phyloP scores from a whole-genome alignment of 1,140 invertebrate species.

The Lineus longissimus region DNA sequence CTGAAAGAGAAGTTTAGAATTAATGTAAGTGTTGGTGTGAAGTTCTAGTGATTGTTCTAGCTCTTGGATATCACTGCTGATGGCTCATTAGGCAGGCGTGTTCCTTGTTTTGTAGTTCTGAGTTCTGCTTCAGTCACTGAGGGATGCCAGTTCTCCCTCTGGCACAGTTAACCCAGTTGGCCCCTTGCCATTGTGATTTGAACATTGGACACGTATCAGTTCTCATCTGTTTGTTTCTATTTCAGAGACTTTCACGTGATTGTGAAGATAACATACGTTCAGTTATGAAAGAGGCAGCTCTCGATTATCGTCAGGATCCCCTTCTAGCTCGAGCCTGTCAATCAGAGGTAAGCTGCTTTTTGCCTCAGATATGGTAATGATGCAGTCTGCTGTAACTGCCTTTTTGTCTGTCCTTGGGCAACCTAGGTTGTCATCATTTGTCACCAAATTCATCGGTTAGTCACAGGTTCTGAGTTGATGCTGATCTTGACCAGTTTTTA shows the following conservation, averaged over 20 bases:
- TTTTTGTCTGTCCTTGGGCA: no score
- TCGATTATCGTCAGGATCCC: constrained; percentile 77
- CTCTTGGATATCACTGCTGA: no score
- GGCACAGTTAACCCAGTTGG: background rate
- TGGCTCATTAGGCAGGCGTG: no score
- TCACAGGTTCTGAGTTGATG: no score
- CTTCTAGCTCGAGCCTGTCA: constrained; percentile 72
- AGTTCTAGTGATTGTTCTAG: no score
- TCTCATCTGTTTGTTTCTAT: background rate
- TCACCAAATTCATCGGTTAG: no score
- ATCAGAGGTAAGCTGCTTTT: constrained; percentile 52
- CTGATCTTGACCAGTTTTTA: no score
- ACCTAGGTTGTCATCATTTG: no score
- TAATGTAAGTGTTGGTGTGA: constrained; percentile 34
- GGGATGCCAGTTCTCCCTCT: background rate
- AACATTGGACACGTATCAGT: no score
- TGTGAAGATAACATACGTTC: constrained; percentile 79
- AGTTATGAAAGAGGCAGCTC: constrained; percentile 78
- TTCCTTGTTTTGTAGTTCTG: background rate
- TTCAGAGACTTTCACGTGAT: constrained; percentile 56
- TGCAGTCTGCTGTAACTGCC: no score
- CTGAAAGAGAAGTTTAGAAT: constrained; percentile 47
- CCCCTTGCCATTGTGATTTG: no score
- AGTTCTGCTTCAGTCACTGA: background rate
- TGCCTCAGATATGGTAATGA: no score